Base-by-base conservation (phyloP, 2,797 vertebrate genomes). In the Malurus splendens region DNA sequence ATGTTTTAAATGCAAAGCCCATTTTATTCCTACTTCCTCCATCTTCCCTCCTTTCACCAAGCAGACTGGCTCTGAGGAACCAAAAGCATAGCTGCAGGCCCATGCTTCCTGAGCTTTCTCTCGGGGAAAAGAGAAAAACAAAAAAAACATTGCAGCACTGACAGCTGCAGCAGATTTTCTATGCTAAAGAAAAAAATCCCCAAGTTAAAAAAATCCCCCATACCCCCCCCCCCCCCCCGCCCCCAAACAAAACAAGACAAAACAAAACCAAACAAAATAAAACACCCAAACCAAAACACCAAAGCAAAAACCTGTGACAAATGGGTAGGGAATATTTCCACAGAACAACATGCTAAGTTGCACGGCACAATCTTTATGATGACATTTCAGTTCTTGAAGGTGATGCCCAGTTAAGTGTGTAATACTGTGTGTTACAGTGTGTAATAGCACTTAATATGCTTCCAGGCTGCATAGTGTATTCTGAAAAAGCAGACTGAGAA, bases 141-240 rank as follows among this genome's bases (percentile, higher is more conserved):
- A 12, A 62, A 76, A 74, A 75, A 51, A 14, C 4, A 15, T 6
- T 27, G 14, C 27, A 88, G 41, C 23, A 24, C 8, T 48, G 44
- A 51, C 36, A 86, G 32, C 15, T 82, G 66, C 51, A 86, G 44
- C 15, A 54, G 28, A 61, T 76, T 79, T 76, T 3, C 30, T 78
- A 11, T 4, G 19, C 30, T 55, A 36, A 56, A 64, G 5, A 4
- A 18, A 25, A 62, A 55, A 62, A 48, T 18, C 36, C 36, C 36
- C 44, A 5, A 2, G 2, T 5, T 7, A 2, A 17, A 32, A 7
- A 2, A 25, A 8, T 4, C 12, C 10, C 66, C 12, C 24, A 32
- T 8, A 18, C n/a, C n/a, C n/a, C n/a, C n/a, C n/a, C n/a, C 25
- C 13, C 8, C 23, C 12, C 5, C 10, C 10, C 10, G 8, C 33